Evolutionary conservation across 2,113 vertebrate genomes (phyloP).

Genomic region (Ictidomys tridecemlineatus): DNA sequence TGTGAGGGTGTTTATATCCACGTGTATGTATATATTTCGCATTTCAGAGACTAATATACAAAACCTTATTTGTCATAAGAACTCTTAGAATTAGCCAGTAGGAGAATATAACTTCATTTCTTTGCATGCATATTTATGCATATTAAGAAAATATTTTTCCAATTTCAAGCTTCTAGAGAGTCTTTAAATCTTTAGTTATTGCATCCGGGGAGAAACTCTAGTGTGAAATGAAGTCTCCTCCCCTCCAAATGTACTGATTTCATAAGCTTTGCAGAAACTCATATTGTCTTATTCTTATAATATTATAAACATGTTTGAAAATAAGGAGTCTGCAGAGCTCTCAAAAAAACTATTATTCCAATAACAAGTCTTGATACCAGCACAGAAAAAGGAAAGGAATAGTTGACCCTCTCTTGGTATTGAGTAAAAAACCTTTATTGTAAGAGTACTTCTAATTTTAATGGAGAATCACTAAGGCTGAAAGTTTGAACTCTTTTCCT

Average conservation of each 20-base stretch:
- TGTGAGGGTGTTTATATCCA: neutral
- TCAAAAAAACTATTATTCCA: neutral
- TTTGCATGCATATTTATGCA: neutral
- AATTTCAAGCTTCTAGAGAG: neutral
- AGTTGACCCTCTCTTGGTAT: neutral
- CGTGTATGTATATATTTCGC: neutral
- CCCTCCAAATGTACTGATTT: neutral
- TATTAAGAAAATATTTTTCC: neutral
- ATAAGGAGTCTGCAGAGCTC: neutral
- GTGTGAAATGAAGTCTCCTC: neutral
- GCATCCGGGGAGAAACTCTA: neutral
- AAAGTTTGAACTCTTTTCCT: conserved; percentile 21
- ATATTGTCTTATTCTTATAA: neutral
- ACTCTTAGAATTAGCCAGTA: neutral
- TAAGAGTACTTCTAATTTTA: conserved; percentile 22
- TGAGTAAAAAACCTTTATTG: conserved; percentile 17
- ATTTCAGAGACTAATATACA: neutral
- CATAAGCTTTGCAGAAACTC: neutral
- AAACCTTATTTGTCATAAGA: neutral
- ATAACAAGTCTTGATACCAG: neutral
- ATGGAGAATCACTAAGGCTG: conserved; percentile 5
- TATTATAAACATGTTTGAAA: neutral
- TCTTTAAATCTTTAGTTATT: neutral
- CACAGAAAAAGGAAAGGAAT: neutral
- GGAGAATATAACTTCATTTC: neutral